Percentiles rank a stretch among this genome's conserved stretches.
Evolutionary conservation across 2,797 vertebrate species (phyloP).

Genomic region (Pantherophis vulpinus): DNA sequence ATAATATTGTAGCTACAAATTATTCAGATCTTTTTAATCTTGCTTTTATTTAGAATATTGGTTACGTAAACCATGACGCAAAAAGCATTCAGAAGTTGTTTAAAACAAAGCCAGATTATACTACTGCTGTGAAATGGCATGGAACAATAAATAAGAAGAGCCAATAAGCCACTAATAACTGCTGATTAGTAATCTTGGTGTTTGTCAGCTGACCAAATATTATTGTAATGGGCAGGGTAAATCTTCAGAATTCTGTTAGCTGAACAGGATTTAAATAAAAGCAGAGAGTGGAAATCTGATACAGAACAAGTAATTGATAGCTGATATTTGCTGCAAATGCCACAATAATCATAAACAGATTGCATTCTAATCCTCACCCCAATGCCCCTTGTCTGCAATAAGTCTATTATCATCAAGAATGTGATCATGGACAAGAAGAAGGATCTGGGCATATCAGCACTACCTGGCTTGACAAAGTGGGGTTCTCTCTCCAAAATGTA

Average conservation of each 20-base stretch:
- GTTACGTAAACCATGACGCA: constrained; percentile 51
- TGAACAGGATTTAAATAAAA: constrained; percentile 18
- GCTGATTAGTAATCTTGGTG: constrained; percentile 17
- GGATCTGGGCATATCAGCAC: not conserved
- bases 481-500: not conserved
- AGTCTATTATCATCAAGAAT: not conserved
- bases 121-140: constrained; percentile 31
- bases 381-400: not conserved
- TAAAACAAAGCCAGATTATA: constrained; percentile 30
- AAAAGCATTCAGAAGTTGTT: constrained; percentile 58
- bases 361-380: not conserved
- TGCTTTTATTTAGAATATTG: constrained; percentile 51
- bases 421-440: not conserved
- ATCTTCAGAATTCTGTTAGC: constrained; percentile 24
- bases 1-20: constrained; percentile 27
- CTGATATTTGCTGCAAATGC: constrained; percentile 19
- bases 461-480: not conserved
- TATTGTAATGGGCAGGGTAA: not conserved
- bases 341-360: not conserved
- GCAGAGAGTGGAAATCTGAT: not conserved
- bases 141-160: constrained; percentile 50
- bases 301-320: constrained; percentile 15
- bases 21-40: constrained; percentile 20
- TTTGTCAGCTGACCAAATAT: constrained; percentile 3
- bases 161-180: not conserved